A percentile compares a stretch with the other conserved stretches of the same genome.
Conservation (phyloP, 1,140 invertebrate genomes). For the Lethrus apterus region DNA sequence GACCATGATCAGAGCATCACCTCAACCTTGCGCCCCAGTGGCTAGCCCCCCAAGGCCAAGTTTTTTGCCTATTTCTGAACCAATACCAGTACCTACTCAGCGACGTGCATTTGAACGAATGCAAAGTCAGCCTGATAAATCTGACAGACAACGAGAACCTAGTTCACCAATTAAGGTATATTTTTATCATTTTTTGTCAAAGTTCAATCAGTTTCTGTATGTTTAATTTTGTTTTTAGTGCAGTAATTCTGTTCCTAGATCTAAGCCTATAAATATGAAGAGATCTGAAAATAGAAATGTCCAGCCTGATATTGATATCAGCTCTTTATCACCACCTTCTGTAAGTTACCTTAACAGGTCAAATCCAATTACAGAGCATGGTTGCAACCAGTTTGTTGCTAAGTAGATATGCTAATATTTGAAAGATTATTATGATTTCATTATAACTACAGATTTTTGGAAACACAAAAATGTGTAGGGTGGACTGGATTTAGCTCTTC, state of each 20-base stretch:
- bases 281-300: conserved; percentile 56
- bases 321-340: conserved; percentile 81
- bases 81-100: conserved; percentile 73
- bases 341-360: too few species aligned
- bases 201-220: not conserved
- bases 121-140: conserved; percentile 24
- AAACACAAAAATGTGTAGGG: too few species aligned
- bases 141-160: conserved; percentile 21
- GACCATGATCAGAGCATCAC: conserved; percentile 17
- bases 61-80: conserved; percentile 63
- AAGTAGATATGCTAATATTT: too few species aligned
- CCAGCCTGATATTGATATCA: conserved; percentile 59
- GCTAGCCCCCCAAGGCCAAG: conserved; percentile 60
- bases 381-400: too few species aligned
- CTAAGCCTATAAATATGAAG: conserved; percentile 75
- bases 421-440: too few species aligned
- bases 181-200: not conserved
- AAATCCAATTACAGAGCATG: too few species aligned
- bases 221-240: conserved; percentile 13
- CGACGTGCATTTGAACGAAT: conserved; percentile 45
- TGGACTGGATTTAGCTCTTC: too few species aligned
- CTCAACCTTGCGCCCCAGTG: conserved; percentile 19
- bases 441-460: too few species aligned
- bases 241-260: conserved; percentile 58
- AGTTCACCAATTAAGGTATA: conserved; percentile 22